A percentile compares a stretch with the other conserved stretches of the same genome.
phyloP scores from a whole-genome alignment of 2,113 vertebrate species.

The Lophura nycthemera region DNA sequence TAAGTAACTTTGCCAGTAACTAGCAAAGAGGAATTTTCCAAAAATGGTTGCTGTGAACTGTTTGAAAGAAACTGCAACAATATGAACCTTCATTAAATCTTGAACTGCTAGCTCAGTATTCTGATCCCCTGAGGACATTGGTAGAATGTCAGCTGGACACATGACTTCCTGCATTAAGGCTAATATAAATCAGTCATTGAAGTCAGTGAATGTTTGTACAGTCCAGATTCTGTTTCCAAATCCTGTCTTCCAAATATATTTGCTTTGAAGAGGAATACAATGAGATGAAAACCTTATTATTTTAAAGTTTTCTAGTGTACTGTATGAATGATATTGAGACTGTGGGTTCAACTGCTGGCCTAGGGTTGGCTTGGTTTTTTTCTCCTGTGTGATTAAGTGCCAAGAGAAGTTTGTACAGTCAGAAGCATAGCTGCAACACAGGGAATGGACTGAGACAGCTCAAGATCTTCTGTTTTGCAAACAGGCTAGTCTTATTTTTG shows the following conservation, averaged over 20 bases:
- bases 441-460: conserved; percentile 34
- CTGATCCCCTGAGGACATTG: not conserved
- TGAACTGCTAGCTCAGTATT: not conserved
- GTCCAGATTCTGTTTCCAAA: conserved; percentile 26
- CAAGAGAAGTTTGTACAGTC: not conserved
- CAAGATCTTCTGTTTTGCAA: conserved; percentile 60
- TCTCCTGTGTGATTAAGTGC: not conserved
- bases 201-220: not conserved
- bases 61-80: not conserved
- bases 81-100: not conserved
- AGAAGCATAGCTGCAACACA: not conserved
- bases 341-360: not conserved
- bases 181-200: not conserved
- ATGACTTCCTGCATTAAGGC: not conserved
- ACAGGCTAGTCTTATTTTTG: conserved; percentile 63
- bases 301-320: not conserved
- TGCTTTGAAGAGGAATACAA: conserved; percentile 30
- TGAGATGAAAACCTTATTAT: not conserved
- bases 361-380: not conserved
- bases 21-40: not conserved
- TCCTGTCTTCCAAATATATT: not conserved
- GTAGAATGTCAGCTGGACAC: not conserved
- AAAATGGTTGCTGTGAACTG: not conserved
- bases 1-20: not conserved
- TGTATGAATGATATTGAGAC: not conserved